Percentiles rank a stretch among this genome's conserved stretches.
phyloP scores from a whole-genome alignment of 2,113 vertebrate species.

The Eptesicus fuscus region DNA sequence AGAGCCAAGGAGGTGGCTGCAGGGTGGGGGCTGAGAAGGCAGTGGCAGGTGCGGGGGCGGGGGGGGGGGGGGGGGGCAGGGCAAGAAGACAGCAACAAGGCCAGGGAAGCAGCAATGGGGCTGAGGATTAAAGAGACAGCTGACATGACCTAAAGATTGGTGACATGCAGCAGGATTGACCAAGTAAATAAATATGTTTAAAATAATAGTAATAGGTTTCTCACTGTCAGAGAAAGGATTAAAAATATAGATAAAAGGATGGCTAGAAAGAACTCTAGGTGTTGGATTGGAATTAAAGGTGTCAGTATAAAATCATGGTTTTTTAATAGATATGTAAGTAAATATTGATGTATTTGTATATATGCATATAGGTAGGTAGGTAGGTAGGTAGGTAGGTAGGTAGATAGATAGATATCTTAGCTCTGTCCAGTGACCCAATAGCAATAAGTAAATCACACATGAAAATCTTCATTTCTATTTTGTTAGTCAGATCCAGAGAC shows the following conservation, averaged over 20 bases:
- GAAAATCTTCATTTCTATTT: no score
- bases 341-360: background rate
- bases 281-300: background rate
- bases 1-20: no score
- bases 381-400: no score
- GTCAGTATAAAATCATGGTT: background rate
- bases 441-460: background rate
- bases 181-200: background rate
- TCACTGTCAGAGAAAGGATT: background rate
- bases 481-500: no score
- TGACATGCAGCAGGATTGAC: background rate
- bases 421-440: background rate
- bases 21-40: rapidly evolving
- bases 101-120: no score
- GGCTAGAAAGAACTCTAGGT: background rate
- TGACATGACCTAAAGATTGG: background rate
- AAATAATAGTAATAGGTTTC: background rate
- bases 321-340: background rate
- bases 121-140: background rate
- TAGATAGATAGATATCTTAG: background rate
- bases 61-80: rapidly evolving
- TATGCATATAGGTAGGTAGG: background rate
- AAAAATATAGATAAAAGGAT: background rate
- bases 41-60: background rate
- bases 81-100: background rate